Percentiles rank a stretch among this genome's conserved stretches.
These are phyloP conservation scores for Lissocephala sabroskyi DNA, from an alignment of 2,888 invertebrate genomes.

Conservation along the genomic window DNA sequence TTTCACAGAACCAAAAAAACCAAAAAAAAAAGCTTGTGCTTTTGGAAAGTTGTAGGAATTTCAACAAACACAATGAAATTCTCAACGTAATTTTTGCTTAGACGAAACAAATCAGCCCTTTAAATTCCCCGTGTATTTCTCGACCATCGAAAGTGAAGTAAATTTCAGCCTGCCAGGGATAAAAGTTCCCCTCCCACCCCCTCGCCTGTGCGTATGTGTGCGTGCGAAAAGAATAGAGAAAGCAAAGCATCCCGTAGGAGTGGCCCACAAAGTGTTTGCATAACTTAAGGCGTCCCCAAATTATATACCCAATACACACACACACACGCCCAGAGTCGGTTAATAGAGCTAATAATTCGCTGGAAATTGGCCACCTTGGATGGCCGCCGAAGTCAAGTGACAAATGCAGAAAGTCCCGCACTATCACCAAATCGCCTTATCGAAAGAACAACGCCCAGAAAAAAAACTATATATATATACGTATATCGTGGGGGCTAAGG, in stretches of 20 bases:
- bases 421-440: too few relatives aligned
- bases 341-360: constrained; percentile 29
- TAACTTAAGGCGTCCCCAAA: constrained; percentile 37
- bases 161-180: neutral
- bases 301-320: constrained; percentile 1
- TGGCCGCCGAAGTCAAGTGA: too few relatives aligned
- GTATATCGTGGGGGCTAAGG: too few relatives aligned
- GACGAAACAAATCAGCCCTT: constrained; percentile 4
- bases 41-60: constrained; percentile 12
- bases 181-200: constrained; percentile 11
- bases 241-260: constrained; percentile 57
- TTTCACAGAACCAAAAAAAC: neutral
- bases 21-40: constrained; percentile 26
- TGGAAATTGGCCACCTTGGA: too few relatives aligned
- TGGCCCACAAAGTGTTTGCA: constrained; percentile 57
- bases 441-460: too few relatives aligned
- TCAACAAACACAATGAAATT: constrained; percentile 2
- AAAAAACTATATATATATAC: too few relatives aligned
- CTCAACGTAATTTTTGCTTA: neutral
- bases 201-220: constrained; percentile 12
- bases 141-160: constrained; percentile 5
- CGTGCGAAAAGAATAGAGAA: constrained; percentile 52
- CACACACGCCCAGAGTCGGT: neutral
- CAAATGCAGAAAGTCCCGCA: too few relatives aligned
- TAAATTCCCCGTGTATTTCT: constrained; percentile 6